Base-by-base conservation (phyloP, 2,113 vertebrate species). In the Perca schrenkii region DNA sequence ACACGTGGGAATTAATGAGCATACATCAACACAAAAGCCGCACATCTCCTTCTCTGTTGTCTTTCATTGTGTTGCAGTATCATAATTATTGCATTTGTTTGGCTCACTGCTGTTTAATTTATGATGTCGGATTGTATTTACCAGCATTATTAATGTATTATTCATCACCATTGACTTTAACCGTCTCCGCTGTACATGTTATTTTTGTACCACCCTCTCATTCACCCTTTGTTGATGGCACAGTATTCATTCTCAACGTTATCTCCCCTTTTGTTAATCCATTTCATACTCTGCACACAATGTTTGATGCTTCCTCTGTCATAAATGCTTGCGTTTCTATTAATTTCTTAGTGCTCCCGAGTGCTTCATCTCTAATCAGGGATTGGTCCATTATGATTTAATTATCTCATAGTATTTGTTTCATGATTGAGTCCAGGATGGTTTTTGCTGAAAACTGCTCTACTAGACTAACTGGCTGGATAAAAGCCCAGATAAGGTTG, bases 11-110 rank as follows among this genome's bases (percentile, higher is more conserved):
- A 81, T 76, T 67, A 63, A 68, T 88, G 70, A 86, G 46, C 46
- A 4, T 57, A 64, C 72, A 60, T 54, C 13, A 34, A 81, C 70
- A 83, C 83, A 84, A 77, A 86, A 80, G 69, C 60, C 3, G 5
- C 57, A 21, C 63, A 71, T 89, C 46, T 79, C 63, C 12, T 3
- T 83, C 74, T 85, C 54, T 47, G 54, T 67, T 77, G 53, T 79
- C 79, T 87, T 50, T 80, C 49, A 70, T 84, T 73, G 82, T 85
- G 80, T 68, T 79, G 80, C 57, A 66, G 46, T 86, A 77, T 89
- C 77, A 85, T 90, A 88, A 87, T 90, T 88, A 92, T 82, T 91
- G 71, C 74, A 88, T 90, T 89, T 91, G 78, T 91, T 92, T 87
- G 69, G 31, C 65, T 77, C 22, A 31, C 72, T 83, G 83, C 73